phyloP scores from a whole-genome alignment of 1,140 invertebrate species.

The Pseudomyrmex pallidus region DNA sequence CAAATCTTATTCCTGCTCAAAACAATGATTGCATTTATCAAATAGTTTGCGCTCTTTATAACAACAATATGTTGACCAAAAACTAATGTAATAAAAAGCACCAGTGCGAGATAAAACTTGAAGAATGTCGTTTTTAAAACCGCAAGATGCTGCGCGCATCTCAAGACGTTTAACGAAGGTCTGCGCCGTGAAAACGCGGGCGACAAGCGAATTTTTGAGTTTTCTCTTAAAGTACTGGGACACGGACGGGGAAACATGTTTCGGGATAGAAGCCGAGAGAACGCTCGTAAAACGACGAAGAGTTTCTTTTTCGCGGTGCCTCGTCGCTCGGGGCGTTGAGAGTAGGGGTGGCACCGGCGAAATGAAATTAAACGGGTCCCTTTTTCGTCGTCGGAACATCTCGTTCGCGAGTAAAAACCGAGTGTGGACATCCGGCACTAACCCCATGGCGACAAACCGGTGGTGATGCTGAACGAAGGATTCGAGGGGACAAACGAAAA shows the following conservation, averaged over 20 bases:
- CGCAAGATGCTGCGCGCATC: background rate
- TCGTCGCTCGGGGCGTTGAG: slow-evolving; percentile 70
- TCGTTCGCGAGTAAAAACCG: slow-evolving; percentile 67
- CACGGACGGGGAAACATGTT: slow-evolving; percentile 22
- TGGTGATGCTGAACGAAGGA: background rate
- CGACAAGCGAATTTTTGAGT: slow-evolving; percentile 18
- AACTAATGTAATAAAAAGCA: background rate
- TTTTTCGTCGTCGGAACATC: slow-evolving; percentile 64
- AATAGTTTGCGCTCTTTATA: too few relatives aligned
- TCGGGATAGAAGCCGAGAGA: slow-evolving; percentile 6
- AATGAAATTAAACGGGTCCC: slow-evolving; percentile 75
- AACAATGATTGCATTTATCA: background rate
- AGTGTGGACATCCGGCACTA: slow-evolving; percentile 71
- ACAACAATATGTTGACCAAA: background rate
- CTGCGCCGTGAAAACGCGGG: background rate
- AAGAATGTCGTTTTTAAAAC: background rate
- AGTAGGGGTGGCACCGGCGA: slow-evolving; percentile 64
- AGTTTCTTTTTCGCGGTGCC: slow-evolving; percentile 69
- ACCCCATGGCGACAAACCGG: slow-evolving; percentile 33
- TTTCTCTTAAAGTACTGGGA: slow-evolving; percentile 26
- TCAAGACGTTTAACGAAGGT: slow-evolving; percentile 25
- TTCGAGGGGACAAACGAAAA: slow-evolving; percentile 6
- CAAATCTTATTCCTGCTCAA: too few relatives aligned
- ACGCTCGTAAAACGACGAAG: slow-evolving; percentile 67
- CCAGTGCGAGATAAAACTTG: background rate